These are phyloP conservation scores for Calypte anna DNA, from an alignment of 2,113 vertebrate species.

Conservation along the genomic window DNA sequence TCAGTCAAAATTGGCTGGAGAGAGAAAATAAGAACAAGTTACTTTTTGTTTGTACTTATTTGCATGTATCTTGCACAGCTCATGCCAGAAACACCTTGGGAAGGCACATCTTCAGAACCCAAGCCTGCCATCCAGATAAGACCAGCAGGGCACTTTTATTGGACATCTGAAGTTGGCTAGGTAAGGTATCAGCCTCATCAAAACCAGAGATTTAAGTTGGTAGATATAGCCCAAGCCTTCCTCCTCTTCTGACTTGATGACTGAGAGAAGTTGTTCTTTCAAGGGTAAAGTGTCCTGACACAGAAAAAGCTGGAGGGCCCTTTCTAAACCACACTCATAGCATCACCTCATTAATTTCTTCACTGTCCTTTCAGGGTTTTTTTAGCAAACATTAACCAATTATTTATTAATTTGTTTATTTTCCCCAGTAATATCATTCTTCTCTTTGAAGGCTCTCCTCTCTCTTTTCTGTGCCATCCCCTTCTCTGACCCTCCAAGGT, in stretches of 20 bases:
- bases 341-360: not conserved
- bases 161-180: not conserved
- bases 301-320: not conserved
- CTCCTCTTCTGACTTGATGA: slow-evolving; percentile 46
- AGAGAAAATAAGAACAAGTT: not conserved
- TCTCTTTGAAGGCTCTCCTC: not conserved
- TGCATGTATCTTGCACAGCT: not conserved
- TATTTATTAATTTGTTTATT: not conserved
- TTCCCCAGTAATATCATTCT: not conserved
- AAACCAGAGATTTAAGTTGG: slow-evolving; percentile 33
- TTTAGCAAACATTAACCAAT: not conserved
- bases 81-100: not conserved
- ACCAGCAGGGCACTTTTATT: not conserved
- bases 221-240: slow-evolving; percentile 13
- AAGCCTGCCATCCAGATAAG: not conserved
- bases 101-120: slow-evolving; percentile 1
- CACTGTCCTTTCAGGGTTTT: not conserved
- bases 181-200: not conserved
- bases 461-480: not conserved
- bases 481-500: not conserved
- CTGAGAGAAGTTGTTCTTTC: slow-evolving; percentile 29
- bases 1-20: slow-evolving; percentile 45
- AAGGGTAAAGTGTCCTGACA: not conserved
- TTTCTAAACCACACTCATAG: not conserved
- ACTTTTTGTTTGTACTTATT: slow-evolving; percentile 33